A percentile compares a stretch with the other conserved stretches of the same genome.
Conservation (phyloP, 2,888 invertebrate species). For the Taphrorychus bicolor region DNA sequence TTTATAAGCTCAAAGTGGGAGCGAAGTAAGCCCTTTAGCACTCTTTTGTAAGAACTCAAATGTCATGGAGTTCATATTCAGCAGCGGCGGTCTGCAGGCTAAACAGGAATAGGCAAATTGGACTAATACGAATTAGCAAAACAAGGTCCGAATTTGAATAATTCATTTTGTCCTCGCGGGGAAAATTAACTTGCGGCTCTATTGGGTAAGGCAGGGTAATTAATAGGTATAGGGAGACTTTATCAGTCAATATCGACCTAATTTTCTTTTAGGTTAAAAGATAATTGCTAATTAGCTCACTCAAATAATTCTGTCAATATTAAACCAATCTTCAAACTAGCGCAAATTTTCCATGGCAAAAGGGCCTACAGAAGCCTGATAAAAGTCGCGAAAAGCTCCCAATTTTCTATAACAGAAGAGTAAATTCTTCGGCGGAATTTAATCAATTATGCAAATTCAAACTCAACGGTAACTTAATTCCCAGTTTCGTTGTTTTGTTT, state of each 20-base stretch:
- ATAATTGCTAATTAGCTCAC: too few species aligned
- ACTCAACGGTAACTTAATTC: conserved; percentile 8
- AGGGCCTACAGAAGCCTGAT: neutral
- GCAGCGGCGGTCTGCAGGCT: neutral
- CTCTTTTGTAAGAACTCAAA: too few species aligned
- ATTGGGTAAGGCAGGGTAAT: neutral
- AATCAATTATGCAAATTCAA: conserved; percentile 22
- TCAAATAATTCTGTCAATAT: too few species aligned
- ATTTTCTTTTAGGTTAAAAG: too few species aligned
- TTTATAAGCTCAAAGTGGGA: too few species aligned
- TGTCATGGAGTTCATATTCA: neutral
- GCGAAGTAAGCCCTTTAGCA: too few species aligned
- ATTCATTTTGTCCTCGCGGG: neutral
- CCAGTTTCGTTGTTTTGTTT: conserved; percentile 14
- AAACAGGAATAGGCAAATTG: neutral
- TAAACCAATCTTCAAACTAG: too few species aligned
- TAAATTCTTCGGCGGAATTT: conserved; percentile 8
- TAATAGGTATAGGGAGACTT: too few species aligned
- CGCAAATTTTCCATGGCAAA: neutral
- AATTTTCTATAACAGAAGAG: neutral
- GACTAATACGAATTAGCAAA: conserved; percentile 10
- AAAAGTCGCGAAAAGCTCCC: neutral
- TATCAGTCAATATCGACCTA: too few species aligned
- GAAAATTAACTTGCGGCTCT: neutral
- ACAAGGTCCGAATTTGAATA: conserved; percentile 3